Conservation (phyloP, 2,888 invertebrate genomes). For the Scaptomyza tumidula region DNA sequence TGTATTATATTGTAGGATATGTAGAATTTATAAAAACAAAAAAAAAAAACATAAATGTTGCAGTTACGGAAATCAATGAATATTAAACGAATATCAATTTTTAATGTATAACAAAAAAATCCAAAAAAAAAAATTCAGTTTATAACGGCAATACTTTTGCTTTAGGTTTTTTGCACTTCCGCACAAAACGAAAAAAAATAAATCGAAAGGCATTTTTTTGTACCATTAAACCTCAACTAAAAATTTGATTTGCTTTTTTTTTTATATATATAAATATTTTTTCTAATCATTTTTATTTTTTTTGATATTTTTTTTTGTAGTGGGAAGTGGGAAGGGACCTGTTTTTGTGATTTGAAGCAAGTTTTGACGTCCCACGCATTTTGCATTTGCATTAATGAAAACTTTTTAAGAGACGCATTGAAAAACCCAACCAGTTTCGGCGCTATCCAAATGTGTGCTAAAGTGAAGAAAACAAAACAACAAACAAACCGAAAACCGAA, state of each 20-base stretch:
- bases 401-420: conserved; percentile 23
- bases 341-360: conserved; percentile 40
- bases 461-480: conserved; percentile 40
- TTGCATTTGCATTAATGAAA: conserved; percentile 56
- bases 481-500: background rate
- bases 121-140: background rate
- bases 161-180: conserved; percentile 26
- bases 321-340: conserved; percentile 37
- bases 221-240: too few relatives aligned
- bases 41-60: background rate
- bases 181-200: conserved; percentile 14
- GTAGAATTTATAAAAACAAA: background rate
- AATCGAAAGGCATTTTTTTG: conserved; percentile 6
- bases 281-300: too few relatives aligned
- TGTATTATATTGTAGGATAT: conserved; percentile 15
- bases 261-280: background rate
- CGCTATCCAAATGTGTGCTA: conserved; percentile 49
- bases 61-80: conserved; percentile 43
- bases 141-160: conserved; percentile 32
- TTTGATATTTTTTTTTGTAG: too few relatives aligned
- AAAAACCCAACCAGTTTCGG: conserved; percentile 53
- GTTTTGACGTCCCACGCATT: conserved; percentile 59
- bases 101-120: background rate
- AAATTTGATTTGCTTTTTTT: background rate
- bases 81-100: too few relatives aligned